Evolutionary conservation across 2,113 vertebrate species (phyloP), one percentile per base, ranked within the genome.

Genomic region (Anolis sagrei): DNA sequence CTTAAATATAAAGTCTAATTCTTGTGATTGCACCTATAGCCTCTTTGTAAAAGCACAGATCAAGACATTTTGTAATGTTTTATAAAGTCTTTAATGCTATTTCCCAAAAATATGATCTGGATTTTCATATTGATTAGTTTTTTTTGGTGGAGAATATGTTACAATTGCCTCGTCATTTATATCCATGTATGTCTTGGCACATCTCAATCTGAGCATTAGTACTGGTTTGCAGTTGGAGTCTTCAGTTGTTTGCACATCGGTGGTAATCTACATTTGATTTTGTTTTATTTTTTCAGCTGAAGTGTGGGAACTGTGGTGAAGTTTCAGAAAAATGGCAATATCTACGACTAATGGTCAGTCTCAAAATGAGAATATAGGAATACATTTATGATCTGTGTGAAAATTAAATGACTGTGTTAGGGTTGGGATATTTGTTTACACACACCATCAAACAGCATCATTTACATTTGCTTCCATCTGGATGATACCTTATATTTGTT

Each of bases 291-390:
- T 85, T 95, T 51, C 79, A 99, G 99, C 94, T 99, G 86, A 99
- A 99, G 93, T 99, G 99, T 93, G 98, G 97, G 34, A 99, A 98
- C 94, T 99, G 99, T 85, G 97, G 97, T 0, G 98, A 99, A 88
- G 90, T 98, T 80, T 96, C 98, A 23, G 98, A 99, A 58, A 99
- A 99, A 94, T 99, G 99, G 99, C 99, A 99, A 83, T 99, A 99
- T 70, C 89, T 99, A 66, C 97, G 96, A 21, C 78, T 98, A 51
- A 94, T 96, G 98, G 99, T 99, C 96, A 89, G 95, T 86, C 14
- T 69, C 39, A 16, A 34, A 39, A 51, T 14, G 9, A 36, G 2
- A 49, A 64, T 3, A 51, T 5, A 9, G 21, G 27, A 68, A n/a
- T 68, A 7, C 10, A n/a, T 13, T 23, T 29, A 36, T 25, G 8